Evolutionary conservation across 2,113 vertebrate genomes (phyloP), one percentile per base, ranked within the genome.

Genomic region (Cacatua alba): DNA sequence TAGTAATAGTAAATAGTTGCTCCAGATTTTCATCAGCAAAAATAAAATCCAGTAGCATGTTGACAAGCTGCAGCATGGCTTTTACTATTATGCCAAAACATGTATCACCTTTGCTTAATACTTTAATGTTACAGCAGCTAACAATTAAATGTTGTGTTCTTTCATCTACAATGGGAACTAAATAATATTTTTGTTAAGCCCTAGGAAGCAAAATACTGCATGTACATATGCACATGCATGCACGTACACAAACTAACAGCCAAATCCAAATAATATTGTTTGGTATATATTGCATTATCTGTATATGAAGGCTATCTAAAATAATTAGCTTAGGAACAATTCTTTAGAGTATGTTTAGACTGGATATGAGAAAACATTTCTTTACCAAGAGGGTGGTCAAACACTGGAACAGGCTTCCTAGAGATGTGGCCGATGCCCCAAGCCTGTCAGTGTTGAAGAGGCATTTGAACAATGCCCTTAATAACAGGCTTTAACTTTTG

Each of bases 71-170:
- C 96, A 86, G 88, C 90, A 84, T 97, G 95, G 86, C 95, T 96
- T 88, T 95, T 77, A 77, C 48, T 95, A 91, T 97, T 98, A 94
- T 91, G 96, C 95, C 97, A 94, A 93, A 67, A n/a, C 81, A 90
- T 77, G 86, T 92, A 92, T 96, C 90, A 95, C 95, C 89, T 95
- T 97, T 91, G 70, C 96, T 92, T 97, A 97, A 96, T 67, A 60
- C 92, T 96, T 94, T 95, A 95, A 92, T 97, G 96, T 98, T 98
- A 98, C 96, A 98, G 98, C 98, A 98, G 97, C 95, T 98, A 96
- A 97, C 97, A 98, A 92, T 98, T 98, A 97, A 97, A 95, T 94
- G 81, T 92, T 95, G 71, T 96, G 72, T 81, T 95, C 96, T 90
- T 86, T 92, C 65, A 87, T 96, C 90, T 94, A 83, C 92, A 89